Conservation (phyloP, 2,113 vertebrate species). For the Poeciliopsis turrubarensis region DNA sequence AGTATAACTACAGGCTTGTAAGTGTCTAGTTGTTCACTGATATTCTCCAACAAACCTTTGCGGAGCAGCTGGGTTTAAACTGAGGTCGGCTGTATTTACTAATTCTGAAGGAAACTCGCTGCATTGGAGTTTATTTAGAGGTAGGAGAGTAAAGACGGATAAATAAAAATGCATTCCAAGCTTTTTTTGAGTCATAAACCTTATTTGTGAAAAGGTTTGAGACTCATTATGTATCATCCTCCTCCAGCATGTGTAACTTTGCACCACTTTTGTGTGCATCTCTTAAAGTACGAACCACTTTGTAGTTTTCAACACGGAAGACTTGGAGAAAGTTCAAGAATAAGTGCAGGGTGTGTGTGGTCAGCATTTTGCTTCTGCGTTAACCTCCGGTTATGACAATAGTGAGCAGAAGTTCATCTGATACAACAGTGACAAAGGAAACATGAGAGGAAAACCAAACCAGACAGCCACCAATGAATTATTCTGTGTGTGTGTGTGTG, state of each 20-base stretch:
- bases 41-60: too few species aligned
- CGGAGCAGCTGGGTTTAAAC: neutral
- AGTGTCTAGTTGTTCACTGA: neutral
- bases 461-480: slow-evolving; percentile 15
- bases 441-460: slow-evolving; percentile 12
- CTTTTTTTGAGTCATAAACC: too few species aligned
- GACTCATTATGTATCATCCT: too few species aligned
- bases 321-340: too few species aligned
- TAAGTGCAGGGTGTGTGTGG: neutral
- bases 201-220: too few species aligned
- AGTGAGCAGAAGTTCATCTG: slow-evolving; percentile 38
- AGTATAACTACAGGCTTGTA: neutral
- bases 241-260: too few species aligned
- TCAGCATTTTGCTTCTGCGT: slow-evolving; percentile 12
- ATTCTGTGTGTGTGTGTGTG: neutral
- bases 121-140: neutral
- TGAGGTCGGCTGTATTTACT: neutral
- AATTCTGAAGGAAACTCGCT: neutral
- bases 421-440: slow-evolving; percentile 43
- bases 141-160: neutral
- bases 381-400: slow-evolving; percentile 42
- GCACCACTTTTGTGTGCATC: too few species aligned
- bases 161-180: too few species aligned
- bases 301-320: too few species aligned
- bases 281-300: too few species aligned